Evolutionary conservation across 2,797 vertebrate species (phyloP), one percentile per base, ranked within the genome.

Genomic region (Enteromius thamalakanensis): DNA sequence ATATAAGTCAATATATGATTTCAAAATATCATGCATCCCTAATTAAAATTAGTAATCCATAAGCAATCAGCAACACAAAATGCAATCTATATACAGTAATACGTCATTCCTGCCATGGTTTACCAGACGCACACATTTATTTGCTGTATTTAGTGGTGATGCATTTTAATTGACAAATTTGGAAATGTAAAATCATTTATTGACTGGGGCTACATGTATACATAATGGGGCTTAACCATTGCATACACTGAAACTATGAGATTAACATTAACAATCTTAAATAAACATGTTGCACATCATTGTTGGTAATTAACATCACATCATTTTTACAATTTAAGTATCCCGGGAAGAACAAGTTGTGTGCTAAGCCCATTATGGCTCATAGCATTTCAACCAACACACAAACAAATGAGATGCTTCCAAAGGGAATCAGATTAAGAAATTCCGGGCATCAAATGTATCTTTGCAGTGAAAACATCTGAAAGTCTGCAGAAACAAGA

Each of bases 251-350:
- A 91, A 89, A 92, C 87, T 89, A 92, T 86, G 85, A 88, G 91
- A 91, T 91, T 93, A 92, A 92, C 86, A 91, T 91, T 90, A 91
- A 92, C 90, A 93, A 91, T 91, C 90, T 94, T 95, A 94, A 94
- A 95, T 95, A 93, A 88, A 86, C 86, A 76, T 34, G 65, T 80
- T 83, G 37, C 86, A 84, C 79, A 76, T 76, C 47, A 82, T 90
- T 86, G 90, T 92, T 89, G 86, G 89, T 91, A 76, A 69, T 68
- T 76, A 21, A 29, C 74, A 89, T 88, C 88, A 86, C 81, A 88
- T 34, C 15, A 70, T 81, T 86, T 78, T 70, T 88, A 72, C 75
- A 83, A 40, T 77, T 65, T 82, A 51, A 51, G 37, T 80, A 69
- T 82, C 9, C 47, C 81, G 71, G 70, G 37, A 84, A 65, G 23